Conservation (phyloP, 2,888 invertebrate genomes). For the Volucella zonaria region DNA sequence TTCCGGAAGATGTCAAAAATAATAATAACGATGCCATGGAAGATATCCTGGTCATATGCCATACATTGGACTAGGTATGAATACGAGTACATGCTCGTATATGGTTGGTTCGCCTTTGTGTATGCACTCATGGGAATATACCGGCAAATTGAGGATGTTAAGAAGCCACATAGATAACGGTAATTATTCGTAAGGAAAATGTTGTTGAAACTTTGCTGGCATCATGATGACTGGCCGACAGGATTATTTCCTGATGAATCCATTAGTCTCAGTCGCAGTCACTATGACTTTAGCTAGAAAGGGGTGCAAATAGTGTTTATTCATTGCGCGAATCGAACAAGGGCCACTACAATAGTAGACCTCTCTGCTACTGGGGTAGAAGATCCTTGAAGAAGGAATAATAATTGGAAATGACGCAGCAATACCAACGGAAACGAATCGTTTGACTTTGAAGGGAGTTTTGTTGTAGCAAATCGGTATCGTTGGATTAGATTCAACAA, state of each 20-base stretch:
- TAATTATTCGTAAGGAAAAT: constrained; percentile 61
- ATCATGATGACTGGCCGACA: constrained; percentile 64
- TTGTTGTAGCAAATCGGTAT: not conserved
- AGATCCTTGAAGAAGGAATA: constrained; percentile 34
- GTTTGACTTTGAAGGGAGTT: constrained; percentile 17
- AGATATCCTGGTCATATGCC: constrained; percentile 21
- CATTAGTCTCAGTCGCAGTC: constrained; percentile 51
- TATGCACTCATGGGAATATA: constrained; percentile 44
- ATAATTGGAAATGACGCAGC: constrained; percentile 65
- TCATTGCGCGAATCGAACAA: constrained; percentile 27
- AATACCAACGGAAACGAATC: not conserved
- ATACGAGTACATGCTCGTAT: no score
- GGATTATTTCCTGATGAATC: constrained; percentile 64
- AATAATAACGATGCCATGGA: constrained; percentile 45
- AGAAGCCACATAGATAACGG: constrained; percentile 63
- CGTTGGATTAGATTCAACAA: not conserved
- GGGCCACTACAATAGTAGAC: no score
- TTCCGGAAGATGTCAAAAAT: constrained; percentile 65
- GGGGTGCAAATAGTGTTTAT: constrained; percentile 41
- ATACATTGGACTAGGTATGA: no score
- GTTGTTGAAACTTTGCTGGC: constrained; percentile 63
- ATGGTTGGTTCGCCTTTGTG: not conserved
- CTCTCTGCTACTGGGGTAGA: not conserved
- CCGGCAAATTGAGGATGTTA: constrained; percentile 54
- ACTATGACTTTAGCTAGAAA: constrained; percentile 10